These are phyloP conservation scores for Masticophis lateralis DNA, from an alignment of 2,797 vertebrate species.

Conservation along the genomic window DNA sequence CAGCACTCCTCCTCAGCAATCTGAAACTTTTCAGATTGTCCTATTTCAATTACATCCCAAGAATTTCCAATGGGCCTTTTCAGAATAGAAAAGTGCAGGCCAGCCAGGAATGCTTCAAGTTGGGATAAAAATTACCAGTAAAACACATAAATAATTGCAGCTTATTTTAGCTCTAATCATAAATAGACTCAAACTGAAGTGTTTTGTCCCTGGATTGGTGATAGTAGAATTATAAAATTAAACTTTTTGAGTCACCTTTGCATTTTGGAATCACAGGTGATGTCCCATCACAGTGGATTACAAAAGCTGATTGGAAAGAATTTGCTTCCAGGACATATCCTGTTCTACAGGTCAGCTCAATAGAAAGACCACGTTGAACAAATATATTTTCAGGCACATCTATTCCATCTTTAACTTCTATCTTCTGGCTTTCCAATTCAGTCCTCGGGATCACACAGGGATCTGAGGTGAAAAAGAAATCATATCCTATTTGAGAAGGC, in stretches of 20 bases:
- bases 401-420: neutral
- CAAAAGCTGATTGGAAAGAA: neutral
- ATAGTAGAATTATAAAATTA: neutral
- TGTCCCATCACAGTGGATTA: neutral
- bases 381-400: neutral
- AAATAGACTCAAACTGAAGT: no score
- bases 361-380: neutral
- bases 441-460: neutral
- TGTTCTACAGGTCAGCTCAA: neutral
- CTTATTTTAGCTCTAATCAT: no score
- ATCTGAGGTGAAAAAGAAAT: neutral
- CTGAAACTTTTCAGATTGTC: no score
- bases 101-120: neutral
- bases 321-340: neutral
- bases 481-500: neutral
- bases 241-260: neutral
- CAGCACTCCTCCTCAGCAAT: no score
- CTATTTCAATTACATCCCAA: no score
- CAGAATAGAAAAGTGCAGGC: no score
- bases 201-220: neutral
- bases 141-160: no score
- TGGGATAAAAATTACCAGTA: no score
- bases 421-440: neutral
- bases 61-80: no score
- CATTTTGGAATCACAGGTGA: neutral